These are phyloP conservation scores for Boleophthalmus pectinirostris DNA, from an alignment of 2,113 vertebrate genomes.

Conservation along the genomic window DNA sequence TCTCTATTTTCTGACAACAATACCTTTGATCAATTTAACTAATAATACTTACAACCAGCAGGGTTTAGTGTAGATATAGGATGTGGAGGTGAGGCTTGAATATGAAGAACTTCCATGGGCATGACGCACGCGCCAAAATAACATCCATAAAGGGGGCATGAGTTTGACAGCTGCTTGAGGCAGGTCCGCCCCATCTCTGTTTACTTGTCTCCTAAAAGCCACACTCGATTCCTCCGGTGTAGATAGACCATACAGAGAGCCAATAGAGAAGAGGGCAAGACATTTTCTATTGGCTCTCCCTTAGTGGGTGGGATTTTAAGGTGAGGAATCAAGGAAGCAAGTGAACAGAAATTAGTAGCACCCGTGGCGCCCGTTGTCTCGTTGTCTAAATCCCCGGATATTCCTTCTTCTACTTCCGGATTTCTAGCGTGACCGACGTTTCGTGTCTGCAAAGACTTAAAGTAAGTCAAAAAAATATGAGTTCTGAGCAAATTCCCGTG, in stretches of 20 bases:
- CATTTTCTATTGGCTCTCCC: neutral
- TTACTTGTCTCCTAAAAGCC: too few species aligned
- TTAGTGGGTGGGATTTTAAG: neutral
- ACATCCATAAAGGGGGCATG: too few species aligned
- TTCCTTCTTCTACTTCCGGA: conserved; percentile 54
- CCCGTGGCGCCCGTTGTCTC: accelerated
- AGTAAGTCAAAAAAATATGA: conserved; percentile 69
- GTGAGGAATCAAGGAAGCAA: too few species aligned
- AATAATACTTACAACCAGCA: neutral
- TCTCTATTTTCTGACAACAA: neutral
- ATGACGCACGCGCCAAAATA: too few species aligned
- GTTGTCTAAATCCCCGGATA: conserved; percentile 1
- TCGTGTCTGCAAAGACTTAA: conserved; percentile 86
- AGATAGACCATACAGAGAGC: neutral
- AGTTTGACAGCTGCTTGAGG: too few species aligned
- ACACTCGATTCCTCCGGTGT: too few species aligned
- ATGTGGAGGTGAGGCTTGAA: too few species aligned
- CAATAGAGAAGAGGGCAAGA: neutral
- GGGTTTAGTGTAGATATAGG: neutral
- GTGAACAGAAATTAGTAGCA: too few species aligned
- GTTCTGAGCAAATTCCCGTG: accelerated
- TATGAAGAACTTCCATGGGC: too few species aligned
- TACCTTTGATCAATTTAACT: neutral
- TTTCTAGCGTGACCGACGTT: conserved; percentile 81
- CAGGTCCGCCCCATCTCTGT: too few species aligned